Evolutionary conservation across 2,888 invertebrate species (phyloP), one percentile per base, ranked within the genome.

Genomic region (Synanthedon vespiformis): DNA sequence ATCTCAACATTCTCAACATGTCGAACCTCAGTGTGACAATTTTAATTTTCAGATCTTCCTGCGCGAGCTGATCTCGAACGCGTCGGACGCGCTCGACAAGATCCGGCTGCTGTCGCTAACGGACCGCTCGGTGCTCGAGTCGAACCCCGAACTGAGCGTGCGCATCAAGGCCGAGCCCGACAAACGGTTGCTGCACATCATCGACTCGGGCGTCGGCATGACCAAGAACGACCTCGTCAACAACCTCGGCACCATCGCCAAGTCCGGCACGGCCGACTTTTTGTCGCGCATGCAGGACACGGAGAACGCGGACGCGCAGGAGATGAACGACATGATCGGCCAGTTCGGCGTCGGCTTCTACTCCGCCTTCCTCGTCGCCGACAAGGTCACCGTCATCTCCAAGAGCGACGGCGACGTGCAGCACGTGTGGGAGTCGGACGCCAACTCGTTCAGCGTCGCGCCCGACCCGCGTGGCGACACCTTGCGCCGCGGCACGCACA

Each of bases 341-440:
- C 98, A 98, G 85, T 99, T 99, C 88, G 99, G 99, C 74, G 99
- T 99, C 61, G 99, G 99, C 56, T 99, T 99, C 89, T 99, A 99
- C 86, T 99, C 99, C 0, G 94, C 98, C 2, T 99, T 99, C 89
- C 90, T 97, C 75, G 98, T 99, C 54, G 98, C 99, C 34, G 97
- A 99, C 80, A 92, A 92, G 67, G 98, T 99, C 49, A 92, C 97
- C 51, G 99, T 99, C 1, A 96, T 95, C 1, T 95, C 97, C 11
- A 99, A 99, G 80, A 92, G 97, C 83, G 97, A 98, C 77, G 93
- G 93, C 64, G 98, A 97, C 76, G 90, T 90, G 58, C 99, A 99
- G 80, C 94, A 97, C 85, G 94, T 99, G 66, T 99, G 99, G 99
- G 97, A 99, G 80, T 98, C 98, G 1, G 98, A 99, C 88, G 96